Base-by-base conservation (phyloP, 2,113 vertebrate genomes). In the Phyllostomus hastatus region DNA sequence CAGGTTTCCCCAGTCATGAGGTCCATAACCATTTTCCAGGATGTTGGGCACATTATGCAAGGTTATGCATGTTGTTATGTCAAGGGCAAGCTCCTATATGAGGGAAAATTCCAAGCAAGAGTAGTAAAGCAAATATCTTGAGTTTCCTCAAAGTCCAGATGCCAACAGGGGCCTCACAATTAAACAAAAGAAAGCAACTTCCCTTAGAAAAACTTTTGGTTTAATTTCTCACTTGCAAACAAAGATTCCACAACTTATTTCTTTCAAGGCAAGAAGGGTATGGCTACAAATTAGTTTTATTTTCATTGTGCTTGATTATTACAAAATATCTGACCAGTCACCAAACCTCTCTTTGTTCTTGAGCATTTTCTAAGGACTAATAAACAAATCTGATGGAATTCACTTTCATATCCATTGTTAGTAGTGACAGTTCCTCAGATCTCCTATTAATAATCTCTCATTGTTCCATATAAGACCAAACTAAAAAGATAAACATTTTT, bases 321-420 rank as follows among this genome's bases (percentile, higher is more conserved):
- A 64, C 12, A 43, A 79, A 61, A 76, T 38, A 72, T 41, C 28
- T 16, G 80, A 64, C 35, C 26, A 59, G 48, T 26, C n/a, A 81
- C 80, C 26, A 86, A 20, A 20, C 8, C 57, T 17, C 14, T 67
- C 31, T 46, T 67, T 64, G 46, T 28, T 90, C 75, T 41, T 72
- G 24, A 28, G 59, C 61, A 35, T 59, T 20, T 86, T 79, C 75
- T 81, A 33, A 61, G 38, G 31, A 82, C 35, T 26, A 67, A 33
- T 75, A 31, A 88, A 57, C 6, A 88, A 64, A 91, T 73, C 46
- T 75, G 38, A 70, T 33, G 3, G 90, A 81, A 93, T 78, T 78
- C 46, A 90, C 12, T 70, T 81, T 78, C 66, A 22, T 17, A 7
- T 70, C 28, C 7, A 33, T 14, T n/a, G 8, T 57, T 41, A 90